Base-by-base conservation (phyloP, 2,113 vertebrate species). In the Todiramphus chloris region DNA sequence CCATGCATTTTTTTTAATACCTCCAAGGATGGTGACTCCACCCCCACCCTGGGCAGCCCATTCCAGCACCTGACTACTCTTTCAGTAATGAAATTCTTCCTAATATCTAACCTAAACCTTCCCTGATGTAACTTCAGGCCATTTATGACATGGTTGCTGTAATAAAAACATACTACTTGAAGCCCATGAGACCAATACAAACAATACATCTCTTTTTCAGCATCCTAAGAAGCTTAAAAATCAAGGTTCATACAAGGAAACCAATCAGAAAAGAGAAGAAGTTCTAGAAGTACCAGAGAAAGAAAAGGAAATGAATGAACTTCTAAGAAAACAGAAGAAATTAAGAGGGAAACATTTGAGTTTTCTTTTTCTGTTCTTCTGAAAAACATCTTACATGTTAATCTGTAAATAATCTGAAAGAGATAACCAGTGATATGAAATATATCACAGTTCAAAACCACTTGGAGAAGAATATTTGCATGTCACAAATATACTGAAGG, bases 321-420 rank as follows among this genome's bases (percentile, higher is more conserved):
- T 58, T 31, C 0, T 39, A 62, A 64, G 23, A 43, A 78, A 68
- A 56, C 3, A 55, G n/a, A 78, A 35, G 1, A 44, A 70, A 72
- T 68, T 60, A 64, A 1, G 2, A 64, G 2, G 2, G 3, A 31
- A 93, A 43, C 15, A 82, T 0, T 0, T 3, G 23, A 67, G 28
- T 43, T 77, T 25, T 51, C 46, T 53, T 43, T 77, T 25, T 51
- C 46, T 53, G 12, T 24, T 88, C 13, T 83, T 69, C 63, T 46
- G 18, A 41, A 90, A 80, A 72, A 2, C 81, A 16, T 31, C 35
- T 14, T 74, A 50, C 13, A 9, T 15, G 7, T 56, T 67, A 79
- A 75, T 80, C 33, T 10, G 12, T 75, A 89, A 93, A 62, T 69
- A 58, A 86, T 37, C n/a, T 86, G 39, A 80, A 88, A 62, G 7